These are phyloP conservation scores for Erpornis zantholeuca DNA, from an alignment of 2,113 vertebrate species.

Conservation along the genomic window DNA sequence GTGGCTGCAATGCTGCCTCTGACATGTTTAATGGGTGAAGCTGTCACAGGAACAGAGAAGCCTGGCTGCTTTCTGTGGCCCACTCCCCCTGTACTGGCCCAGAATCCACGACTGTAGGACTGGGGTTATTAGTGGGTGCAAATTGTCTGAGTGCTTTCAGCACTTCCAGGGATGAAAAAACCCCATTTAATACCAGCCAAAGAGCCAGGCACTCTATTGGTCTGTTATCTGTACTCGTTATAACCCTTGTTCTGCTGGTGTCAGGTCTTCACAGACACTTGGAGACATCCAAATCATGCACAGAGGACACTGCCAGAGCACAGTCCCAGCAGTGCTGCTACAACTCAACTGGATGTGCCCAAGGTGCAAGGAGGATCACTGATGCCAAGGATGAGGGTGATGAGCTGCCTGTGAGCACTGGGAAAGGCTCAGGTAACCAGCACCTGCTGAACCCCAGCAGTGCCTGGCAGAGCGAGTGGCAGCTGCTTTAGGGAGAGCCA, in stretches of 20 bases:
- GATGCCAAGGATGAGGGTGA: neutral
- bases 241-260: neutral
- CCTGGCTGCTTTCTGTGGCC: neutral
- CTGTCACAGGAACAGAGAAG: neutral
- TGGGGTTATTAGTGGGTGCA: too few species aligned
- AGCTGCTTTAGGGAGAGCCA: neutral
- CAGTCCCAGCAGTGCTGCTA: neutral
- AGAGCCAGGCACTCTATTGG: neutral
- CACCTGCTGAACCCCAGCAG: neutral
- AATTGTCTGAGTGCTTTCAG: neutral
- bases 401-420: accelerated
- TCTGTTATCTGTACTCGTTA: neutral
- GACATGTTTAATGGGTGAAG: accelerated
- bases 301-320: neutral
- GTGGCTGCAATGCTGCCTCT: neutral
- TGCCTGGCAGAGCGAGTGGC: neutral
- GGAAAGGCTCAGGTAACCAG: neutral
- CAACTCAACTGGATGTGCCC: too few species aligned
- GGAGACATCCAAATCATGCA: neutral
- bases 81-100: neutral
- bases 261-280: neutral
- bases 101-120: neutral
- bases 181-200: neutral
- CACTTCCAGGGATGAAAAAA: neutral
- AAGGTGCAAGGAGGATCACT: neutral